phyloP scores from a whole-genome alignment of 1,140 invertebrate genomes.

The Charaxes varanes region DNA sequence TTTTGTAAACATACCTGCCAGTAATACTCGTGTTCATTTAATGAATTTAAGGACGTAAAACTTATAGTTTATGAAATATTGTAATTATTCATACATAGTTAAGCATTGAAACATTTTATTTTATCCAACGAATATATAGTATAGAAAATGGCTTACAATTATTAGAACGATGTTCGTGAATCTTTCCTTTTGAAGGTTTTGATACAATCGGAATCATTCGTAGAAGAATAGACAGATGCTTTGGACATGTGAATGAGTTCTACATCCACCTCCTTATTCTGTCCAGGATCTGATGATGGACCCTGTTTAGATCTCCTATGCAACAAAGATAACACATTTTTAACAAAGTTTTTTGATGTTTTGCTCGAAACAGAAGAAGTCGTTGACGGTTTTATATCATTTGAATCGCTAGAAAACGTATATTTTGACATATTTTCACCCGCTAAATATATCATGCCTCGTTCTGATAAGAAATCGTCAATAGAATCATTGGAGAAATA shows the following conservation, averaged over 20 bases:
- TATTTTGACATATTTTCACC: conserved; percentile 51
- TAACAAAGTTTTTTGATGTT: conserved; percentile 50
- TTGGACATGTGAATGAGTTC: conserved; percentile 53
- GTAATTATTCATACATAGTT: neutral
- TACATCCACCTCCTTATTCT: conserved; percentile 33
- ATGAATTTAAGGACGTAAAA: no score
- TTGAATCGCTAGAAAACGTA: conserved; percentile 30
- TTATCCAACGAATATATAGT: conserved; percentile 18
- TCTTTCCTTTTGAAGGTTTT: conserved; percentile 19
- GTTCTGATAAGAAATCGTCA: conserved; percentile 51
- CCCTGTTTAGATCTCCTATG: conserved; percentile 30
- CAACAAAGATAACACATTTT: conserved; percentile 38
- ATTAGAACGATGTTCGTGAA: conserved; percentile 28
- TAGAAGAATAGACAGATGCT: conserved; percentile 41
- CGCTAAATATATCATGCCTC: conserved; percentile 35
- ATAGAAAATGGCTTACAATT: conserved; percentile 18
- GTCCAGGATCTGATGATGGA: conserved; percentile 42
- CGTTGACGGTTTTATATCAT: conserved; percentile 23
- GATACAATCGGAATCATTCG: conserved; percentile 31
- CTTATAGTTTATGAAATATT: neutral
- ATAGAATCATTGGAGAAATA: conserved; percentile 57
- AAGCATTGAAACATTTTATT: conserved; percentile 20
- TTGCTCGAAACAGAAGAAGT: conserved; percentile 32
- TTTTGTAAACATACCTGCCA: no score
- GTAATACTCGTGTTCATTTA: neutral